Percentiles rank a stretch among this genome's conserved stretches.
Evolutionary conservation across 2,888 invertebrate genomes (phyloP).

Genomic region (Scaptomyza flava): DNA sequence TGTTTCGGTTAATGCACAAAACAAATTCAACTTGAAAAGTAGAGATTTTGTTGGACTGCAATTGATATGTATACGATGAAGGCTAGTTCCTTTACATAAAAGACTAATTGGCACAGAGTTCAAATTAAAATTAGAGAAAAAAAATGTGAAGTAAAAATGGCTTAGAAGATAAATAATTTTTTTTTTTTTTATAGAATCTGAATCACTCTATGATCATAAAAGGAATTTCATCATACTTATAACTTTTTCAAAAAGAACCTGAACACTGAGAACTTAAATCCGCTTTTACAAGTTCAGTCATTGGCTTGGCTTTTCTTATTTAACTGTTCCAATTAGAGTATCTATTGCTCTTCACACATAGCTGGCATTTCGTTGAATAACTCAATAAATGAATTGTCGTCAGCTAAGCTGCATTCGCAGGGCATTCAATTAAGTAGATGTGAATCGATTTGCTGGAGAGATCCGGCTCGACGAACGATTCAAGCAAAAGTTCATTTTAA

Average conservation of each 20-base stretch:
- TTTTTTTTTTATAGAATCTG: no score
- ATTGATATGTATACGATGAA: conserved; percentile 14
- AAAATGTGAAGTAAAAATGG: no score
- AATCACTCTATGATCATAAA: no score
- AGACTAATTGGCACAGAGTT: conserved; percentile 6
- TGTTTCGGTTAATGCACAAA: conserved; percentile 25
- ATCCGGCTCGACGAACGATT: conserved; percentile 53
- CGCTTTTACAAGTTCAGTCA: conserved; percentile 4
- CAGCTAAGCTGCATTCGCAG: conserved; percentile 52
- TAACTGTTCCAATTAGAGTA: conserved; percentile 54
- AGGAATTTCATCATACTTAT: background rate
- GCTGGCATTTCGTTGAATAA: conserved; percentile 74
- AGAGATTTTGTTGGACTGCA: conserved; percentile 3
- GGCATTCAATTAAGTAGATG: conserved; percentile 65
- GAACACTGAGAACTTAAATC: background rate
- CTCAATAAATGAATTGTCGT: conserved; percentile 68
- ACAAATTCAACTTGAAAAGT: background rate
- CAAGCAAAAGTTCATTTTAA: conserved; percentile 61
- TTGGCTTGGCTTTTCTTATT: conserved; percentile 22
- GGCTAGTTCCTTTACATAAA: conserved; percentile 9
- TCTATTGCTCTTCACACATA: conserved; percentile 62
- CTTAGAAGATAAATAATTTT: no score
- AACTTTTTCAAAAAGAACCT: background rate
- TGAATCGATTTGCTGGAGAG: conserved; percentile 48
- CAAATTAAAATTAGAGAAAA: no score